Evolutionary conservation across 2,888 invertebrate species (phyloP), one percentile per base, ranked within the genome.

Genomic region (Melieria picta): DNA sequence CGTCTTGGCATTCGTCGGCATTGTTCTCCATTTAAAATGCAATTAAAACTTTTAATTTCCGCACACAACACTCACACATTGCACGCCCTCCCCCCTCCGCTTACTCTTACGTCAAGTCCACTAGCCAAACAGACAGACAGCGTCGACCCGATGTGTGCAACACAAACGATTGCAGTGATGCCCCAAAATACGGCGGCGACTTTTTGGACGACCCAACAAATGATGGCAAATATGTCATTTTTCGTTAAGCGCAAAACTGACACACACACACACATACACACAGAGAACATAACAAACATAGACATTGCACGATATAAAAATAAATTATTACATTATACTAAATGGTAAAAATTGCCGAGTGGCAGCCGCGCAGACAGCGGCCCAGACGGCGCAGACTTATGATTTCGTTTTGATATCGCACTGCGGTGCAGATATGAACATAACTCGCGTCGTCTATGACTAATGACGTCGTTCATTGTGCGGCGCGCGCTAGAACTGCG

Each of bases 391-490:
- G 30, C 30, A 30, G 30, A 30, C 30, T 30, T 30, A 30, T 30
- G 30, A 30, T 30, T 30, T 30, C 30, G 30, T 30, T 30, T 30
- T 30, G 30, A 30, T 30, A 30, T 30, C 30, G 30, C 30, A 30
- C 30, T 30, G 30, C 30, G 30, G 30, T 30, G 30, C 30, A 30
- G 30, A 30, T 30, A 30, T 30, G 30, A 30, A 30, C 30, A 30
- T 30, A 30, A 30, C 30, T 30, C 30, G 30, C 30, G 30, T 30
- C 30, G 16, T 64, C 48, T 64, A 52, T 64, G 48, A 48, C 64
- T 52, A 64, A 83, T 83, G 84, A 84, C 81, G 79, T 84, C 82
- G 82, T 84, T 83, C 84, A 84, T 83, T 83, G 84, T 83, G 82
- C 79, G 82, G 79, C 75, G 77, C 77, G 82, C 81, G 81, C 79